phyloP scores from a whole-genome alignment of 2,113 vertebrate genomes.

The Bagarius yarrelli region DNA sequence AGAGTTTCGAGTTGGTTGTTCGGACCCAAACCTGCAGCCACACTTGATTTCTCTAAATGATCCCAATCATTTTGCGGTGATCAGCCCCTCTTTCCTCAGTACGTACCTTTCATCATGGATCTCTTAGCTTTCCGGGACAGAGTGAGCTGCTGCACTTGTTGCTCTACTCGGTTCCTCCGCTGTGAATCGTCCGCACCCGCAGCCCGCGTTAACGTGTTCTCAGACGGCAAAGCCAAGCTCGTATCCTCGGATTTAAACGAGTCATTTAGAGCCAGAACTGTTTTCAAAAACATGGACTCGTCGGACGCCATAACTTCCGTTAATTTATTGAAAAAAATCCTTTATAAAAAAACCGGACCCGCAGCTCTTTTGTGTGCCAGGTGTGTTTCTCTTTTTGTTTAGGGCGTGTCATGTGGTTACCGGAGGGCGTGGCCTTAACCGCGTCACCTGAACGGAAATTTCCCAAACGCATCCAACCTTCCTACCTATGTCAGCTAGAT shows the following conservation, averaged over 20 bases:
- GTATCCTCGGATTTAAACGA: conserved; percentile 50
- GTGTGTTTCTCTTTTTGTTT: conserved; percentile 41
- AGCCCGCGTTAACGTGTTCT: background rate
- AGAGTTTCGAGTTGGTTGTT: no score
- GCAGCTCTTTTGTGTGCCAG: conserved; percentile 39
- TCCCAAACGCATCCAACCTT: background rate
- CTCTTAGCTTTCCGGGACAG: conserved; percentile 59
- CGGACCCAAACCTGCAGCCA: no score
- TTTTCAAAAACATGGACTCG: conserved; percentile 54
- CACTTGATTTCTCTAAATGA: no score
- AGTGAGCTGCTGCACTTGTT: conserved; percentile 70
- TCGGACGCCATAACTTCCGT: conserved; percentile 42
- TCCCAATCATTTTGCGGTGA: no score
- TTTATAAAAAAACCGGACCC: background rate
- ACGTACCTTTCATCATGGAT: conserved; percentile 57
- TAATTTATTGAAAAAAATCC: background rate
- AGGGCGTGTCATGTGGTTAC: conserved; percentile 32
- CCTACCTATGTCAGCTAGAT: background rate
- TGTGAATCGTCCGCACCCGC: background rate
- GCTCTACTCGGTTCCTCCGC: conserved; percentile 58
- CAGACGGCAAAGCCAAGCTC: conserved; percentile 65
- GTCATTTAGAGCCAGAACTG: conserved; percentile 46
- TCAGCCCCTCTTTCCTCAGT: background rate
- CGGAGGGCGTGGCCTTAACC: background rate
- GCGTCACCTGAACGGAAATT: background rate